phyloP scores from a whole-genome alignment of 2,797 vertebrate species.

The Lepus oiostolus region DNA sequence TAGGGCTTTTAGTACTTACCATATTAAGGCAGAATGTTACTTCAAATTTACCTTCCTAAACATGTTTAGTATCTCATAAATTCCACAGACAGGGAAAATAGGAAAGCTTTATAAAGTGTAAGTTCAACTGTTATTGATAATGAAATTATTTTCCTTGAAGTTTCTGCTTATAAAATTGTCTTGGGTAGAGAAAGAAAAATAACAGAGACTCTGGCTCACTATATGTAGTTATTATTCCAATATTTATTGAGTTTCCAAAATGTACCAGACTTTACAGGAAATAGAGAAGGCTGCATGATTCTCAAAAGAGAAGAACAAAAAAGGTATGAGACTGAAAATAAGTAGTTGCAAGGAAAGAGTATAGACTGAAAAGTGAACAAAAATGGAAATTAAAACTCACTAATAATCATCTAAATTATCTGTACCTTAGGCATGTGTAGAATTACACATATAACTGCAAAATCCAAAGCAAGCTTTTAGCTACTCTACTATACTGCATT shows the following conservation, averaged over 20 bases:
- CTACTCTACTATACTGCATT: background rate
- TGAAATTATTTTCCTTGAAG: conserved; percentile 81
- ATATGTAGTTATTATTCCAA: background rate
- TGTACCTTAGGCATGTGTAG: background rate
- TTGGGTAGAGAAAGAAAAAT: conserved; percentile 54
- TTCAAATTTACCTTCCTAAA: conserved; percentile 83
- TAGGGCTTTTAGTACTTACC: conserved; percentile 77
- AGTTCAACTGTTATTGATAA: conserved; percentile 76
- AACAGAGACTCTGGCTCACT: background rate
- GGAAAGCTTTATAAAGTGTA: conserved; percentile 81
- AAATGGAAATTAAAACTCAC: background rate
- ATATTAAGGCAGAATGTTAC: conserved; percentile 73
- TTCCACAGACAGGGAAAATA: conserved; percentile 81
- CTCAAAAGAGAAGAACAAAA: background rate
- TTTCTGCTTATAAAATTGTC: conserved; percentile 56
- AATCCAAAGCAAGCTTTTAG: background rate
- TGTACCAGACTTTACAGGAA: background rate
- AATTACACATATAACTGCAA: background rate
- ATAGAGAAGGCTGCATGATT: background rate
- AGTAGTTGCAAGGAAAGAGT: background rate
- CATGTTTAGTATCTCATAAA: conserved; percentile 82
- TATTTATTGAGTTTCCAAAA: conserved; percentile 39
- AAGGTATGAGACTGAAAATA: background rate
- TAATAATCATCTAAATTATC: background rate
- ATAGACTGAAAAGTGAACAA: background rate